Base-by-base conservation (phyloP, 2,888 invertebrate species). In the Hermaeophaga mercurialis region DNA sequence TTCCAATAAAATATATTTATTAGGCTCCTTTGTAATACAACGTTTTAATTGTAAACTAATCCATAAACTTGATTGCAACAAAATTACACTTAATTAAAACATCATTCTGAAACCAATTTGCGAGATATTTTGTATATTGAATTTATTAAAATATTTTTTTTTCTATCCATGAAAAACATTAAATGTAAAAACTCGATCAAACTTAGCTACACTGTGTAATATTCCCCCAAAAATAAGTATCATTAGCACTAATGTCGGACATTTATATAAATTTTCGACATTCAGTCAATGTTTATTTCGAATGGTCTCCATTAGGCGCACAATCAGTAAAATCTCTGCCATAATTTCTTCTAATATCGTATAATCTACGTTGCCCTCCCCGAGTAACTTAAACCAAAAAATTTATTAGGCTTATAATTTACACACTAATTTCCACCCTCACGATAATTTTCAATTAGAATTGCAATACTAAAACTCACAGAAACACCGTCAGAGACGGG, bases 361-460 rank as follows among this genome's bases (percentile, higher is more conserved):
- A 11, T 33, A 33, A 33, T 33, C 33, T 33, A 33, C 33, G 17
- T 36, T 17, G 15, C 14, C 9, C 36, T 17, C 36, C 36, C 15
- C 7, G 8, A 36, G 2, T 15, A 36, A 36, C 36, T 15, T 17
- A 15, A 24, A 9, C 17, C 9, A 44, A 26, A 34, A 52, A 36
- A 52, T 36, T 36, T 43, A 52, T 43, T 38, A 36, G 34, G 15
- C 18, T 12, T n/a, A 53, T 53, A 53, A 45, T 36, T 53, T 45
- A 53, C 36, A 7, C 6, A 19, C 11, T 45, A 45, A 45, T 45
- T 53, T 36, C 28, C 7, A 34, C 11, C 38, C 26, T 36, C 53
- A 53, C 53, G 53, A 53, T 53, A 53, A 36, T 41, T 45, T 53
- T 53, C 53, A 53, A 36, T 53, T 53, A 53, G 17, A 49, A 38